Percentiles rank a stretch among this genome's conserved stretches.
phyloP scores from a whole-genome alignment of 2,888 invertebrate species.

The Mesorhabditis spiculigera region DNA sequence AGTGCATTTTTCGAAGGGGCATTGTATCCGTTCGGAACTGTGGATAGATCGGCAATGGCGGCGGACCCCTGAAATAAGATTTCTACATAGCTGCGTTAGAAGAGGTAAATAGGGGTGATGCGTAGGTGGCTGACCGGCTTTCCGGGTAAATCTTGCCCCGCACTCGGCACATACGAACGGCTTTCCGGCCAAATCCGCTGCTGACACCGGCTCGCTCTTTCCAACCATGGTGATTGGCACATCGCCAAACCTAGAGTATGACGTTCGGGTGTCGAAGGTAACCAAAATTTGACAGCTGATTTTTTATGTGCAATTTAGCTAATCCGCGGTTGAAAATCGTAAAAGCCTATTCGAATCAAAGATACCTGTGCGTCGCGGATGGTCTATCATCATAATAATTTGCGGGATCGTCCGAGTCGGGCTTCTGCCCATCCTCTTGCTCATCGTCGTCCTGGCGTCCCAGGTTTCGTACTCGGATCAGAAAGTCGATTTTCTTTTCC shows the following conservation, averaged over 20 bases:
- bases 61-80: neutral
- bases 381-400: too few species aligned
- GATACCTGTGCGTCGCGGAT: too few species aligned
- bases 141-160: slow-evolving; percentile 2
- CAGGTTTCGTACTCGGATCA: neutral
- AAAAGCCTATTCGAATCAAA: too few species aligned
- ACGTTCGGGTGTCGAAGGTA: too few species aligned
- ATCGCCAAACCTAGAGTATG: too few species aligned
- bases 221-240: neutral
- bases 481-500: neutral
- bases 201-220: neutral
- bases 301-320: too few species aligned
- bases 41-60: neutral
- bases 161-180: slow-evolving; percentile 4
- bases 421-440: too few species aligned
- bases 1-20: slow-evolving; percentile 2
- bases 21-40: neutral
- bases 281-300: too few species aligned
- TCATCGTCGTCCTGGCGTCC: neutral
- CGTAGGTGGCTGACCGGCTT: neutral
- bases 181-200: neutral
- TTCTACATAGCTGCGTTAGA: neutral
- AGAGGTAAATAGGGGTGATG: neutral
- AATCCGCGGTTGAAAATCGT: too few species aligned
- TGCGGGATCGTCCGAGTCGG: too few species aligned